A percentile compares a stretch with the other conserved stretches of the same genome.
These are phyloP conservation scores for Haemorhous mexicanus DNA, from an alignment of 2,113 vertebrate genomes.

Conservation along the genomic window DNA sequence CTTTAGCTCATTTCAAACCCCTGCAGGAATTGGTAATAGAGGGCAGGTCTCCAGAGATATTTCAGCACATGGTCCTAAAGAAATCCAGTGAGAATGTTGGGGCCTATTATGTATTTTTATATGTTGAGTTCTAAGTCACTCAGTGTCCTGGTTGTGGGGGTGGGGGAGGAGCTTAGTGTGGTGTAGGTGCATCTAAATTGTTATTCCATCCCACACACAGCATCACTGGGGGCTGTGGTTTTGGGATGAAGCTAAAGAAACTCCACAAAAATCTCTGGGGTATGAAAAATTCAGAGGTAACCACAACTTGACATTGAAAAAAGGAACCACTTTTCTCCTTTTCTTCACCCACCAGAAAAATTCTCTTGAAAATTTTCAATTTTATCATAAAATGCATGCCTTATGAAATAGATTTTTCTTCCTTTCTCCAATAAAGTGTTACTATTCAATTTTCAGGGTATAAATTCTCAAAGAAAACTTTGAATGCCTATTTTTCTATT, in stretches of 20 bases:
- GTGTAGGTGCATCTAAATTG: not conserved
- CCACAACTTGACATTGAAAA: not conserved
- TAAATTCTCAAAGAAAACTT: not conserved
- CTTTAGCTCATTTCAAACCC: not conserved
- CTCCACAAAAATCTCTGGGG: not conserved
- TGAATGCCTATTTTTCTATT: not conserved
- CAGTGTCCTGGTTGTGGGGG: not conserved
- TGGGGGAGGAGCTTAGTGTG: not conserved
- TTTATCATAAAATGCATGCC: not conserved
- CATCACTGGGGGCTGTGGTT: not conserved
- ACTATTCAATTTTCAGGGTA: not conserved
- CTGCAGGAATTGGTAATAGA: not conserved
- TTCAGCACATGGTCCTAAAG: not conserved
- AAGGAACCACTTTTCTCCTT: not conserved
- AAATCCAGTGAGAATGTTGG: not conserved
- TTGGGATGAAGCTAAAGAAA: not conserved
- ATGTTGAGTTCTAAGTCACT: not conserved
- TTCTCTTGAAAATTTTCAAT: not conserved
- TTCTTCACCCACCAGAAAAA: not conserved
- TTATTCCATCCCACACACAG: not conserved
- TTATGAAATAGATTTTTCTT: not conserved
- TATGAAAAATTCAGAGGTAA: not conserved
- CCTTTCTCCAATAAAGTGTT: not conserved
- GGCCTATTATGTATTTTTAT: not conserved
- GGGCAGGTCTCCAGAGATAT: not conserved